Conservation (phyloP, 53 echinoderm and acorn worm species). For the Apostichopus leukothele region DNA sequence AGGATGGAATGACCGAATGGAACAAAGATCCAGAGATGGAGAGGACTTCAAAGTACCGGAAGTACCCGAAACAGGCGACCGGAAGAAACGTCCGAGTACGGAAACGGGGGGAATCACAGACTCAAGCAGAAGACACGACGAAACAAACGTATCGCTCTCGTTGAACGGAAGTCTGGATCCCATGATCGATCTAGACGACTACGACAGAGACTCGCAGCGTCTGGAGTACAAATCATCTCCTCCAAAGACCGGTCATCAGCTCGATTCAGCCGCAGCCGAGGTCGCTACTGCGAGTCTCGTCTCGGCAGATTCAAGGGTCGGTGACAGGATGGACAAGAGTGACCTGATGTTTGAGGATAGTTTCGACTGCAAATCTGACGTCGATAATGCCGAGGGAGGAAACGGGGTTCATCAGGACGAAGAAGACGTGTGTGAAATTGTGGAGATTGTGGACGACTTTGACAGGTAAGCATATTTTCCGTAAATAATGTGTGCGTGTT, state of each 20-base stretch:
- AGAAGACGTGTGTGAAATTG: not conserved
- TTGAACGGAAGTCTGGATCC: conserved; percentile 61
- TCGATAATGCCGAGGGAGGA: not conserved
- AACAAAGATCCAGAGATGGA: not conserved
- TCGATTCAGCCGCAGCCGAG: no score
- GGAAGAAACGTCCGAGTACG: not conserved
- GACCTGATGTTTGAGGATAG: conserved; percentile 21
- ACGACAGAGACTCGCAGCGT: conserved; percentile 20
- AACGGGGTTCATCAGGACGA: not conserved
- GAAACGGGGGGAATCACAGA: not conserved
- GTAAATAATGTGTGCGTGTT: no score
- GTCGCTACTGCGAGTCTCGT: not conserved
- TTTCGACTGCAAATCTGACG: not conserved
- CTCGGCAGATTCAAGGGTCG: not conserved
- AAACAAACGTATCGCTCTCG: conserved; percentile 30
- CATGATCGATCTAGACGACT: conserved; percentile 43
- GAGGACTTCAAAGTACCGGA: not conserved
- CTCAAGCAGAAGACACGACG: not conserved
- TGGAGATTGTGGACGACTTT: conserved; percentile 22
- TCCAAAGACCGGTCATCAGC: no score
- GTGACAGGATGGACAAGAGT: conserved; percentile 14
- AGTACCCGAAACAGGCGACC: not conserved
- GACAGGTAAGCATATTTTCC: conserved; percentile 19
- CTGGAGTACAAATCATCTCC: not conserved
- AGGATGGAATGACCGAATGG: not conserved